These are phyloP conservation scores for Agrochola litura DNA, from an alignment of 2,888 invertebrate genomes.

Conservation along the genomic window DNA sequence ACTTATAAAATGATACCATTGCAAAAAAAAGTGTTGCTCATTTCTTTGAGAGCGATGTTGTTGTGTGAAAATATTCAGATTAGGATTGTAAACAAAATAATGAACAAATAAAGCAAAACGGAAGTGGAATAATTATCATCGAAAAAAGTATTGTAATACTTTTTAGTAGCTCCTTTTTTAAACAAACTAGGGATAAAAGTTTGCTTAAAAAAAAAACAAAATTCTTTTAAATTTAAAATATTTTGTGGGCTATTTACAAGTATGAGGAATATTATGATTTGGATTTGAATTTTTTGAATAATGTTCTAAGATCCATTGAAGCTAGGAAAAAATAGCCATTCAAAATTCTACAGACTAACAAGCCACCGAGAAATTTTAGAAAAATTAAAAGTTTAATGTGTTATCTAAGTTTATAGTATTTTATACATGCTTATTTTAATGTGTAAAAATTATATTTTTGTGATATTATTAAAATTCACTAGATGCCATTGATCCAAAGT, in stretches of 20 bases:
- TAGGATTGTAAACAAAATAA: not conserved
- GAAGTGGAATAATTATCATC: not conserved
- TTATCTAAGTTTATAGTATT: constrained; percentile 43
- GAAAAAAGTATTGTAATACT: not conserved
- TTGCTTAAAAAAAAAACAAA: not conserved
- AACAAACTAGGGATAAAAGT: not conserved
- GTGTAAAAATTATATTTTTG: constrained; percentile 56
- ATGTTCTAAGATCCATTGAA: not conserved
- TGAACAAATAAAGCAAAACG: not conserved
- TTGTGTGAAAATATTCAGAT: not conserved
- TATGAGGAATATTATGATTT: not conserved
- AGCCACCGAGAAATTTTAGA: constrained; percentile 41
- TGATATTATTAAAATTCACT: constrained; percentile 65
- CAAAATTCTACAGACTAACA: constrained; percentile 20
- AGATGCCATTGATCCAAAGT: constrained; percentile 75
- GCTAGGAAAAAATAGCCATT: constrained; percentile 6
- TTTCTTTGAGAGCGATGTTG: not conserved
- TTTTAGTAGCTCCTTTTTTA: not conserved
- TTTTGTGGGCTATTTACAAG: not conserved
- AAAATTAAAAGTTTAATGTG: constrained; percentile 14
- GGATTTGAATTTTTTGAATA: not conserved
- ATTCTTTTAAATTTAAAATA: not conserved
- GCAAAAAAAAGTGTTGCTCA: not conserved
- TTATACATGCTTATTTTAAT: constrained; percentile 28
- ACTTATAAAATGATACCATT: constrained; percentile 35